Base-by-base conservation (phyloP, 2,113 vertebrate species). In the Erythrolamprus reginae region DNA sequence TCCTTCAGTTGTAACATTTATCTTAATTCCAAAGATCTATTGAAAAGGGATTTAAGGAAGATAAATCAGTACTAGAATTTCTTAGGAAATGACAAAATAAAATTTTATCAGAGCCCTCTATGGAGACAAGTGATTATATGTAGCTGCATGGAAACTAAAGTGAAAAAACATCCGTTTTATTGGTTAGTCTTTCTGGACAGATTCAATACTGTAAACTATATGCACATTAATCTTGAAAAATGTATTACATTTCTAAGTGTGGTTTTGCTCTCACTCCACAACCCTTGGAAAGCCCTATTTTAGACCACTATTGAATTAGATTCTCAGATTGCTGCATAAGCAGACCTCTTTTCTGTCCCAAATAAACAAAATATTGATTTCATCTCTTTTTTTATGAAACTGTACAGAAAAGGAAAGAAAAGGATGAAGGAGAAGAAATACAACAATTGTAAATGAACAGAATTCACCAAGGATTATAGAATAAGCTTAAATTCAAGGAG, bases 11-110 rank as follows among this genome's bases (percentile, higher is more conserved):
- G 89, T 91, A 92, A 89, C 55, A 48, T 93, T 95, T 95, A 86
- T 95, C 93, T 93, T 94, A 93, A 95, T 95, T 95, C 94, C 91
- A 93, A 88, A 92, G 88, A 92, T 92, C 92, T 95, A 92, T 94
- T 94, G 91, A 93, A 91, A 92, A 83, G 42, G 70, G 86, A 92
- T 93, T 96, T 92, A 89, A 92, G 51, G 84, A 61, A 94, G 87
- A 91, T 84, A 51, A 94, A 93, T 92, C 91, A 77, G 89, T 87
- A 61, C 45, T 61, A 88, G 82, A 91, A 91, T 86, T 61, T 91
- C 84, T 91, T 42, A 89, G 93, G 88, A 92, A 94, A 94, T 91
- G 82, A 84, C 33, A 88, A 88, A 61, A 65, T 92, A 96, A 94
- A 82, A 88, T 53, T 91, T 88, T 65, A 88, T 83, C 58, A 58